phyloP scores from a whole-genome alignment of 2,113 vertebrate genomes.

The Xerus inauris region DNA sequence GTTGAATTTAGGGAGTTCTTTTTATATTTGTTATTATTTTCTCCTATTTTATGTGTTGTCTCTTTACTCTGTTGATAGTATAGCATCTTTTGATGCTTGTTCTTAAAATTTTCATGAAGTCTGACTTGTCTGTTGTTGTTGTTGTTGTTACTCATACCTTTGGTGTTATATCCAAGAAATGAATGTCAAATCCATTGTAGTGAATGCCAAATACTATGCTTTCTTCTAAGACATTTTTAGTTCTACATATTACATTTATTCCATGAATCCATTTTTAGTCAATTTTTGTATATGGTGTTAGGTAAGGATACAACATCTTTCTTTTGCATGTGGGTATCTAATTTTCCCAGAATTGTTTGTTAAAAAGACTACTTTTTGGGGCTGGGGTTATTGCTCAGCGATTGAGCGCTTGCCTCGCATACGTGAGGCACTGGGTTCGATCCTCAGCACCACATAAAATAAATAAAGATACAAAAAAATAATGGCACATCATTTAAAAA shows the following conservation, averaged over 20 bases:
- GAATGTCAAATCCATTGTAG: background rate
- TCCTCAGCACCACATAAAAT: too few relatives aligned
- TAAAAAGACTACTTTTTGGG: background rate
- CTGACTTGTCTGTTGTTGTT: background rate
- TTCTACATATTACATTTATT: background rate
- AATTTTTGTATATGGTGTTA: too few relatives aligned
- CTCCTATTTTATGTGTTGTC: background rate
- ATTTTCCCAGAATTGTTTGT: background rate
- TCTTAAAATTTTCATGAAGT: background rate
- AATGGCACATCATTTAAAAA: too few relatives aligned
- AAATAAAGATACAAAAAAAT: too few relatives aligned
- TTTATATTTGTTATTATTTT: background rate
- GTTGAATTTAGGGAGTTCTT: background rate
- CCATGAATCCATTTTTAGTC: background rate
- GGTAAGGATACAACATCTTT: background rate
- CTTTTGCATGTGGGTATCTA: background rate
- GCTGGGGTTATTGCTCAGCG: too few relatives aligned
- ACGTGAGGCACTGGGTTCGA: too few relatives aligned
- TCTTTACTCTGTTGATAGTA: background rate
- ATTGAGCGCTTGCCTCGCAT: too few relatives aligned
- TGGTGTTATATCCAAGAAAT: background rate
- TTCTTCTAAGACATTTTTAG: background rate
- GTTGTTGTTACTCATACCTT: background rate
- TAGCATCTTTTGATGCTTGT: background rate
- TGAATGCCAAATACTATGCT: background rate